Evolutionary conservation across 2,113 vertebrate species (phyloP).

Genomic region (Sula dactylatra): DNA sequence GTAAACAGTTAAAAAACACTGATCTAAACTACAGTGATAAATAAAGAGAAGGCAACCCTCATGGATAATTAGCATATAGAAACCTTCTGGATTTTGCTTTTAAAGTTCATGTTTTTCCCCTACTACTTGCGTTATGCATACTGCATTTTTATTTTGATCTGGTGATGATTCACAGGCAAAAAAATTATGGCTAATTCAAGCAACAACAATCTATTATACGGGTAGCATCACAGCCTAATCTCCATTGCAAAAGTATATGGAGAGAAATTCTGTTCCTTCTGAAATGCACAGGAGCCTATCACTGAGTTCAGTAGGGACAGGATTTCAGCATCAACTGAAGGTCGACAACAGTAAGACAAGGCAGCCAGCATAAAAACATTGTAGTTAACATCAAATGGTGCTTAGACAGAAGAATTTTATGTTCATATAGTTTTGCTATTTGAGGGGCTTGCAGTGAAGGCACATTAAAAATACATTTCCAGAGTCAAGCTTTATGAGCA

Average conservation of each 20-base stretch:
- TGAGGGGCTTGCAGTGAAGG: neutral
- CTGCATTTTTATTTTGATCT: neutral
- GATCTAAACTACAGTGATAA: neutral
- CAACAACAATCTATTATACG: neutral
- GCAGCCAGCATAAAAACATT: neutral
- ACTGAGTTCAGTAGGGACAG: neutral
- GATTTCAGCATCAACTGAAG: neutral
- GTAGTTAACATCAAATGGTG: neutral
- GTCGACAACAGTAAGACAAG: neutral
- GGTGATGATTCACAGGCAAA: neutral
- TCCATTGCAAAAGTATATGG: neutral
- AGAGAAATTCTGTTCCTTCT: neutral
- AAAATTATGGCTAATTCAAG: neutral
- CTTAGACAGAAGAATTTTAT: neutral
- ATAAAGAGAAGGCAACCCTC: fast-evolving
- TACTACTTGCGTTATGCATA: neutral
- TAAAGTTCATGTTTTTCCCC: neutral
- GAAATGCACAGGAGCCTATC: neutral
- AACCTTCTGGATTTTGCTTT: neutral
- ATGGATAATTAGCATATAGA: neutral
- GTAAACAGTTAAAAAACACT: neutral
- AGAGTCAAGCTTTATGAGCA: neutral
- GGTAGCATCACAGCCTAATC: neutral
- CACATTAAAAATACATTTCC: neutral
- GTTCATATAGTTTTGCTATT: neutral